Conservation (phyloP, 2,797 vertebrate genomes). For the Lates japonicus region DNA sequence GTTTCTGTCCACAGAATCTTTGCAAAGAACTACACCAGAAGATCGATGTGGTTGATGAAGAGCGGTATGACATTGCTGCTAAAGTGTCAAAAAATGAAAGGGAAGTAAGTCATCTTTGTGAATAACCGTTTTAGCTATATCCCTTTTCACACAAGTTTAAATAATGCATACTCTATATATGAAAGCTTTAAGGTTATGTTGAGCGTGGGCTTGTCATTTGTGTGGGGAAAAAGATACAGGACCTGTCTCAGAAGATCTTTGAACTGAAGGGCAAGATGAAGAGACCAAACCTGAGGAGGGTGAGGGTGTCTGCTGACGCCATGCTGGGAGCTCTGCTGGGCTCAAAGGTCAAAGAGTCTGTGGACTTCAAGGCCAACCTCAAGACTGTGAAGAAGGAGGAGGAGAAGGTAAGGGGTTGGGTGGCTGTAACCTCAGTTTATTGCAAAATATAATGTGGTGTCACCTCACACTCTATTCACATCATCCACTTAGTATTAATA, state of each 20-base stretch:
- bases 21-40: conserved; percentile 86
- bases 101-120: conserved; percentile 65
- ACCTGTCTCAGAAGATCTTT: conserved; percentile 82
- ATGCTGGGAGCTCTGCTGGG: conserved; percentile 88
- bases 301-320: conserved; percentile 88
- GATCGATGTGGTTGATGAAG: conserved; percentile 85
- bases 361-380: conserved; percentile 89
- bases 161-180: neutral
- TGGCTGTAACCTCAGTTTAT: neutral
- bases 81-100: conserved; percentile 84
- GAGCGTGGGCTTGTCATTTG: neutral
- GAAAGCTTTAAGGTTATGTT: neutral
- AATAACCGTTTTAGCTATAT: neutral
- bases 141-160: neutral
- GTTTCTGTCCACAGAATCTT: conserved; percentile 77
- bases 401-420: conserved; percentile 81
- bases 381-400: conserved; percentile 91
- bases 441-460: neutral
- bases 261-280: conserved; percentile 89
- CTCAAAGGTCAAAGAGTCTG: conserved; percentile 85
- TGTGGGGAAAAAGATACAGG: conserved; percentile 71
- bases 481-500: neutral
- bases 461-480: neutral
- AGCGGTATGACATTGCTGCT: conserved; percentile 82
- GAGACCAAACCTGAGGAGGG: conserved; percentile 85